A percentile compares a stretch with the other conserved stretches of the same genome.
Evolutionary conservation across 2,797 vertebrate genomes (phyloP).

Genomic region (Coilia nasus): DNA sequence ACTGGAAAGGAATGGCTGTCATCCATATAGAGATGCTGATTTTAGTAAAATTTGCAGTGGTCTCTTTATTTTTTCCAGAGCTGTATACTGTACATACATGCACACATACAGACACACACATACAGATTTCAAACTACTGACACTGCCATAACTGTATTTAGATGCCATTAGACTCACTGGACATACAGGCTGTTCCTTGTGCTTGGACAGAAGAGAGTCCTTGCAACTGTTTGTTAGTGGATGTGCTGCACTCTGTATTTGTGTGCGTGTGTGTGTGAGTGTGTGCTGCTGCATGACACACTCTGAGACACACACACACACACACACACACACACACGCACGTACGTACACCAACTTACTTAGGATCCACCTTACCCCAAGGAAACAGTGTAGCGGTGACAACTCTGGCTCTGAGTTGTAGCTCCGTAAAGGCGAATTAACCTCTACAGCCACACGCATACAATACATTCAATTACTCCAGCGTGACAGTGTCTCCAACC

Average conservation of each 20-base stretch:
- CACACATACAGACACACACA: background rate
- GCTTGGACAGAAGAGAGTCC: background rate
- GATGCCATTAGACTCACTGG: background rate
- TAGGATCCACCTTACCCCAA: background rate
- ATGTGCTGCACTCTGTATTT: background rate
- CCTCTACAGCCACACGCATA: constrained; percentile 46
- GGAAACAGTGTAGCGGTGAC: constrained; percentile 37
- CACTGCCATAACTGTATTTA: background rate
- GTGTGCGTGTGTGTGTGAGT: constrained; percentile 18
- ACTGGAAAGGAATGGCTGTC: no score
- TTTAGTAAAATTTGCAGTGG: no score
- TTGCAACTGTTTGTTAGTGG: background rate
- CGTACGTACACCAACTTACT: background rate
- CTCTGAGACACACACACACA: background rate
- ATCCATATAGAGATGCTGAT: no score
- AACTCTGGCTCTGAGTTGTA: constrained; percentile 43
- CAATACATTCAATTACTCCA: constrained; percentile 56
- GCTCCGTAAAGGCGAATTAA: constrained; percentile 51
- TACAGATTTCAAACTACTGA: background rate
- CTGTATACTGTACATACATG: background rate
- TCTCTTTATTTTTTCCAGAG: no score
- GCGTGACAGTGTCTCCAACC: constrained; percentile 62
- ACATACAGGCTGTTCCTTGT: background rate
- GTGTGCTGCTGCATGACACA: background rate
- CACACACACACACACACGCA: background rate